Conservation (phyloP, 2,888 invertebrate species). For the Eulithis prunata region DNA sequence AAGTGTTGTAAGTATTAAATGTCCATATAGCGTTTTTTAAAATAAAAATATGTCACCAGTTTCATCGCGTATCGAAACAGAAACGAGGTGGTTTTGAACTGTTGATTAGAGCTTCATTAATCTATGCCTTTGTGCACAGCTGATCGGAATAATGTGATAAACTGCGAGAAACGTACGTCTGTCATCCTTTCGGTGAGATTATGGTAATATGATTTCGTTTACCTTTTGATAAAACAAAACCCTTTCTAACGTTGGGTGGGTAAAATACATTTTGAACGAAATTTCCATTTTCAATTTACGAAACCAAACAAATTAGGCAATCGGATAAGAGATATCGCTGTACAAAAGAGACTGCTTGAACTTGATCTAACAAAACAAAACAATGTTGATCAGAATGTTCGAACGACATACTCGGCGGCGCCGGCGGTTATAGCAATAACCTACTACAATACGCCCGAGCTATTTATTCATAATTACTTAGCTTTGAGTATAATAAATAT, state of each 20-base stretch:
- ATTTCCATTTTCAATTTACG: conserved; percentile 17
- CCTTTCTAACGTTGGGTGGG: background rate
- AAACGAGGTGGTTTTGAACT: conserved; percentile 47
- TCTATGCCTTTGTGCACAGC: conserved; percentile 48
- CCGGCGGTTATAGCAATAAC: conserved; percentile 15
- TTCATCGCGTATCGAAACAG: conserved; percentile 22
- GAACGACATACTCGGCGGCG: conserved; percentile 7
- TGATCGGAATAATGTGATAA: conserved; percentile 40
- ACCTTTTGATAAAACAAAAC: conserved; percentile 12
- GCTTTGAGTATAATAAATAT: no score
- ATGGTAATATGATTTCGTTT: conserved; percentile 25
- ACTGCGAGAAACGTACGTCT: conserved; percentile 22
- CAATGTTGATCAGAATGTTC: conserved; percentile 33
- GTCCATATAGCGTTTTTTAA: background rate
- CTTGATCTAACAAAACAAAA: conserved; percentile 38
- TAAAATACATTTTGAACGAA: conserved; percentile 6
- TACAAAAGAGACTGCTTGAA: conserved; percentile 26
- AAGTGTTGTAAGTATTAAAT: no score
- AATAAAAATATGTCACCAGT: background rate
- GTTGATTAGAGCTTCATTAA: conserved; percentile 55
- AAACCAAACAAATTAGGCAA: conserved; percentile 20
- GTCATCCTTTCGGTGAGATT: conserved; percentile 20
- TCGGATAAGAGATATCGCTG: conserved; percentile 17
- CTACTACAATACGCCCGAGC: no score
- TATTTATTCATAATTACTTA: no score